These are phyloP conservation scores for Eretmocerus hayati DNA, from an alignment of 2,888 invertebrate species.

Conservation along the genomic window DNA sequence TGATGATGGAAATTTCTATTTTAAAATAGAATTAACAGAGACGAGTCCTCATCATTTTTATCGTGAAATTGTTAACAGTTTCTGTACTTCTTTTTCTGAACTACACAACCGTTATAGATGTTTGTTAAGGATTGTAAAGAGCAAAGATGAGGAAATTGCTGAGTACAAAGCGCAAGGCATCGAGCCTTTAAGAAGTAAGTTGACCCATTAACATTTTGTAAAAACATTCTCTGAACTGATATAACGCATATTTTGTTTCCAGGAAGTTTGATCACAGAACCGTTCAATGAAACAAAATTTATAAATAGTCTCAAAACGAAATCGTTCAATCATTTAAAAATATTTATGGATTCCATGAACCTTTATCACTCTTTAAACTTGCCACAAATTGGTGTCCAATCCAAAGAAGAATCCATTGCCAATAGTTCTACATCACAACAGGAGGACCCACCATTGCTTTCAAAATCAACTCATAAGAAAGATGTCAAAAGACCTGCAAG, in stretches of 20 bases:
- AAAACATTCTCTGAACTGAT: too few species aligned
- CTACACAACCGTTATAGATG: conserved; percentile 28
- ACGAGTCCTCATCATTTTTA: conserved; percentile 30
- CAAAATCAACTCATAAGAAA: background rate
- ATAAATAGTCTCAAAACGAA: too few species aligned
- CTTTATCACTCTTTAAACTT: conserved; percentile 23
- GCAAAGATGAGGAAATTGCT: conserved; percentile 39
- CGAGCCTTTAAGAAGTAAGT: conserved; percentile 35
- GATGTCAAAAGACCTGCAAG: conserved; percentile 4
- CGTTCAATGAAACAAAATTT: conserved; percentile 30
- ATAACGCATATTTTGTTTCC: conserved; percentile 9
- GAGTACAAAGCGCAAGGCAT: conserved; percentile 40
- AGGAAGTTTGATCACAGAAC: conserved; percentile 36
- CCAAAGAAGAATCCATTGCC: background rate
- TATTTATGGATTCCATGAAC: conserved; percentile 25
- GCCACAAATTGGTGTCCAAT: background rate
- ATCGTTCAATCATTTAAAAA: conserved; percentile 14
- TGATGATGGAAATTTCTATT: conserved; percentile 33
- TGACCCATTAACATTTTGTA: background rate
- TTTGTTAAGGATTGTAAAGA: conserved; percentile 32
- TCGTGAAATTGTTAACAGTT: conserved; percentile 32
- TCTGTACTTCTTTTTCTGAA: conserved; percentile 31
- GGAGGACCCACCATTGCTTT: too few species aligned
- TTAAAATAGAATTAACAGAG: conserved; percentile 30
- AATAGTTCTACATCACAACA: too few species aligned